Evolutionary conservation across 2,797 vertebrate genomes (phyloP).

Genomic region (Pipistrellus pygmaeus): DNA sequence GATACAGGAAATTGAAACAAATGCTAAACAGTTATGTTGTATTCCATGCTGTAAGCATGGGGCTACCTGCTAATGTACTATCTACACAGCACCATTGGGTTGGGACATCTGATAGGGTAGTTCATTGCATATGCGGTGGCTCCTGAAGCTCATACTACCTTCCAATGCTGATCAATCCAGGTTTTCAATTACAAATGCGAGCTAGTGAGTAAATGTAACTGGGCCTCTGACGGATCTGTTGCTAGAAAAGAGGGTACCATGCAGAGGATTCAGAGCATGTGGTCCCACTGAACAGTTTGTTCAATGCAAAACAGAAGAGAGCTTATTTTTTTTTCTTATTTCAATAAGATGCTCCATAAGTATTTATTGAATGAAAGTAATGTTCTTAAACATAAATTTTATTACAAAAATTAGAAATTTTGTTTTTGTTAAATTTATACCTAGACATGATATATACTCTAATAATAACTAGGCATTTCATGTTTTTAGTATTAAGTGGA

Average conservation of each 20-base stretch:
- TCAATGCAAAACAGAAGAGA: not conserved
- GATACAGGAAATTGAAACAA: not conserved
- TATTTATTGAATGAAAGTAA: not conserved
- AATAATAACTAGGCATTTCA: not conserved
- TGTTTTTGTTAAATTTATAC: not conserved
- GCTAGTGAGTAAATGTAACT: not conserved
- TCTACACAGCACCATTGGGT: fast-evolving
- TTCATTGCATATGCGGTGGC: not conserved
- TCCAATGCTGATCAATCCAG: not conserved
- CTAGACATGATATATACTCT: not conserved
- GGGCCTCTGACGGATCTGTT: not conserved
- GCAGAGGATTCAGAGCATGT: not conserved
- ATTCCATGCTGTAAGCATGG: not conserved
- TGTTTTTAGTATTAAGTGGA: constrained; percentile 28
- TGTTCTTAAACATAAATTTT: constrained; percentile 15
- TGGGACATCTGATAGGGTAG: too few relatives aligned
- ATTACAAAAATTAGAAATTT: not conserved
- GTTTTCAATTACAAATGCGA: not conserved
- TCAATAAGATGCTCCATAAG: not conserved
- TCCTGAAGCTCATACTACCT: not conserved
- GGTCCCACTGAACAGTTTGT: not conserved
- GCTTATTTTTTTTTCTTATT: not conserved
- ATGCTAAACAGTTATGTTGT: not conserved
- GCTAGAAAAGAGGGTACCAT: not conserved
- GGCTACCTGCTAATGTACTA: not conserved